A percentile compares a stretch with the other conserved stretches of the same genome.
Conservation (phyloP, 1,140 invertebrate species). For the Eueides isabella region DNA sequence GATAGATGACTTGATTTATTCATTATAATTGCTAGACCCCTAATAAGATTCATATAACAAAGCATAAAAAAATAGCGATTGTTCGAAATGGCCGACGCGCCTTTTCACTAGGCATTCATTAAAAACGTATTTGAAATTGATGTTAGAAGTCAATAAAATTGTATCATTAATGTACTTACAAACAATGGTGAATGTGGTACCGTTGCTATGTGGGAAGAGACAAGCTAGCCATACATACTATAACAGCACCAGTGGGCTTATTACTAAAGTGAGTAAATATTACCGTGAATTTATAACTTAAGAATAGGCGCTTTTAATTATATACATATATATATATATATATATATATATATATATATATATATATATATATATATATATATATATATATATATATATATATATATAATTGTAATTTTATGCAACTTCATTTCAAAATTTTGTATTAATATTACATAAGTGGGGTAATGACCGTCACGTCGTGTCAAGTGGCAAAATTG, state of each 20-base stretch:
- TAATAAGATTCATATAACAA: background rate
- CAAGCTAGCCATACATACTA: background rate
- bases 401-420: background rate
- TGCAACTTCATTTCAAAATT: background rate
- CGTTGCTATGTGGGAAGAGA: constrained; percentile 39
- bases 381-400: too few relatives aligned
- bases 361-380: too few relatives aligned
- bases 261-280: too few relatives aligned
- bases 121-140: background rate
- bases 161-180: constrained; percentile 21
- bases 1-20: background rate
- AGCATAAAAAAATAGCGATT: background rate
- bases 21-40: background rate
- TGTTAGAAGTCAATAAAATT: constrained; percentile 30
- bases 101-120: background rate
- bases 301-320: too few relatives aligned
- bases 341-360: too few relatives aligned
- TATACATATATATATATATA: too few relatives aligned
- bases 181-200: constrained; percentile 43
- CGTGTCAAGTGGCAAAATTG: constrained; percentile 1
- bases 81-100: background rate
- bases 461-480: background rate
- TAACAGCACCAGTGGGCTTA: too few relatives aligned
- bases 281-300: too few relatives aligned
- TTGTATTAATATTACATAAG: background rate